Percentiles rank a stretch among this genome's conserved stretches.
Conservation (phyloP, 1,140 invertebrate genomes). For the Bombus soroeensis region DNA sequence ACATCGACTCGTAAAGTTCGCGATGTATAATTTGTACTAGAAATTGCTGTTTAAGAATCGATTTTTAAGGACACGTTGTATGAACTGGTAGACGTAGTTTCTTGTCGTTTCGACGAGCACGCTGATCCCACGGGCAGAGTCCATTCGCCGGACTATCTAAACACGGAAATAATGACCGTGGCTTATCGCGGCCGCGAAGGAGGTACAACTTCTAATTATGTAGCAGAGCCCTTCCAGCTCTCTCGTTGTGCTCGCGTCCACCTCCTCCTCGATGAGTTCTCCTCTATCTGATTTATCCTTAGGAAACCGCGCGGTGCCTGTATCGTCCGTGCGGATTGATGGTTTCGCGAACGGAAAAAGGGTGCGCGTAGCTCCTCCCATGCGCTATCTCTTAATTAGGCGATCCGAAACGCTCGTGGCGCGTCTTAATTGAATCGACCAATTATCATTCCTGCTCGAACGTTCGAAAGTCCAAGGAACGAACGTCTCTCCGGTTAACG, state of each 20-base stretch:
- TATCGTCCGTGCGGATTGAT: neutral
- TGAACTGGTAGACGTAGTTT: slow-evolving; percentile 57
- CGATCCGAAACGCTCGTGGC: neutral
- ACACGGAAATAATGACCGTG: slow-evolving; percentile 81
- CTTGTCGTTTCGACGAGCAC: slow-evolving; percentile 53
- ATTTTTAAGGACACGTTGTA: slow-evolving; percentile 29
- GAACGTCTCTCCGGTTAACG: neutral
- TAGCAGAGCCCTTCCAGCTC: slow-evolving; percentile 46
- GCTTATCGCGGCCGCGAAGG: slow-evolving; percentile 74
- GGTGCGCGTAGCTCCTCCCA: neutral
- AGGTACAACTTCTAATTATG: slow-evolving; percentile 81
- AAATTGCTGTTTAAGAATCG: slow-evolving; percentile 35
- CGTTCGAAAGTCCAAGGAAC: neutral
- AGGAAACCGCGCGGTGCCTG: neutral
- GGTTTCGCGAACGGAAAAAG: slow-evolving; percentile 5
- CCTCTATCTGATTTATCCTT: slow-evolving; percentile 49
- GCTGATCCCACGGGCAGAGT: slow-evolving; percentile 61
- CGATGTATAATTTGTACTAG: neutral
- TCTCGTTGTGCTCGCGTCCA: slow-evolving; percentile 25
- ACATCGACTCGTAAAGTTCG: neutral
- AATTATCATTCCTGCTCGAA: neutral
- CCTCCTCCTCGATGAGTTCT: neutral
- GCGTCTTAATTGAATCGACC: slow-evolving; percentile 11
- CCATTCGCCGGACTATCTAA: slow-evolving; percentile 76
- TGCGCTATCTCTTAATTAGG: neutral